These are phyloP conservation scores for Leuciscus waleckii DNA, from an alignment of 2,797 vertebrate genomes.

Conservation along the genomic window DNA sequence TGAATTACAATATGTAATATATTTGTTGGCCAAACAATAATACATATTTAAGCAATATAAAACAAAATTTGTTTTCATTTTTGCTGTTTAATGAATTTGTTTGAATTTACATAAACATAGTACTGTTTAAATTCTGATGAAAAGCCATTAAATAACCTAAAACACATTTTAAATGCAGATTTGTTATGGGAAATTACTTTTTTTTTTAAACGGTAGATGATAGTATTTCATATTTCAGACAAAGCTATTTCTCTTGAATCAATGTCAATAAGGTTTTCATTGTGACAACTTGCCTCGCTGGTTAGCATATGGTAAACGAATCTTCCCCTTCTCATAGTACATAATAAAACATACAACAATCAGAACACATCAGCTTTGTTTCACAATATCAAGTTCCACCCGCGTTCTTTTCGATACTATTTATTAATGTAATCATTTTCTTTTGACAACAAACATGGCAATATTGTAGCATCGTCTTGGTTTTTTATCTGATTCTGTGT, in stretches of 20 bases:
- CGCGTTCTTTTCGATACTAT: not conserved
- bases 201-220: too few species aligned
- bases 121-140: not conserved
- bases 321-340: not conserved
- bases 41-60: not conserved
- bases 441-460: constrained; percentile 26
- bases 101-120: not conserved
- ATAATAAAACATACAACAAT: not conserved
- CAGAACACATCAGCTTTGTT: not conserved
- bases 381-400: not conserved
- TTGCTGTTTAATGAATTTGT: not conserved
- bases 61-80: not conserved
- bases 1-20: not conserved
- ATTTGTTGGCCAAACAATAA: not conserved
- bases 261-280: not conserved
- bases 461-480: constrained; percentile 11
- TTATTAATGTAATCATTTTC: constrained; percentile 22
- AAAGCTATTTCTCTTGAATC: not conserved
- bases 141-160: not conserved
- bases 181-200: not conserved
- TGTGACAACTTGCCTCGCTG: not conserved
- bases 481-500: constrained; percentile 26
- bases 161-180: not conserved
- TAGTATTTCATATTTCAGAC: not conserved
- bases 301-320: too few species aligned